These are phyloP conservation scores for Oxygymnocypris stewartii DNA, from an alignment of 2,113 vertebrate genomes.

Conservation along the genomic window DNA sequence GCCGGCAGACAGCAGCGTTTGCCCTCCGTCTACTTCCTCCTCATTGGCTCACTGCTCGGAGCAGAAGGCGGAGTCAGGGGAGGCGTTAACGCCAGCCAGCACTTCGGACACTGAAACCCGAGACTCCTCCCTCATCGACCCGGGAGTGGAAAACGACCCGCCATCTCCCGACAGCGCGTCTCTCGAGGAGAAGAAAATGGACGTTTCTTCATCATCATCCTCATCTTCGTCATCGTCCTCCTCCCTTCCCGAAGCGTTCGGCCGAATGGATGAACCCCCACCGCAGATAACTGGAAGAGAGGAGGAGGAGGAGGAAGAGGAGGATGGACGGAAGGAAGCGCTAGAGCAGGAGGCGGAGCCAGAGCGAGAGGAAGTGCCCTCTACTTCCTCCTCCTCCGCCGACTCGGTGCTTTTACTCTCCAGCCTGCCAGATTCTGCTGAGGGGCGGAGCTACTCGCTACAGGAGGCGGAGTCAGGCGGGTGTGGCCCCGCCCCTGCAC, in stretches of 20 bases:
- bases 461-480: conserved; percentile 81
- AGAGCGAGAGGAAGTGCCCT: conserved; percentile 68
- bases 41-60: conserved; percentile 70
- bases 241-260: conserved; percentile 75
- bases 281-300: conserved; percentile 57
- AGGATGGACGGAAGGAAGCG: conserved; percentile 54
- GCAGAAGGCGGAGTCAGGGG: conserved; percentile 81
- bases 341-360: conserved; percentile 38
- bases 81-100: conserved; percentile 91
- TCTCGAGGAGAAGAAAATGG: conserved; percentile 89
- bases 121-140: conserved; percentile 98
- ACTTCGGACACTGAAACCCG: conserved; percentile 95
- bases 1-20: conserved; percentile 70
- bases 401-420: conserved; percentile 75
- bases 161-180: conserved; percentile 85
- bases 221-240: conserved; percentile 78
- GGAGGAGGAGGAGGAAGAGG: conserved; percentile 29
- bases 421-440: conserved; percentile 77
- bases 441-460: conserved; percentile 79
- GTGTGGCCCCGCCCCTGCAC: conserved; percentile 80
- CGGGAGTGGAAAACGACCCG: conserved; percentile 94
- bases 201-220: conserved; percentile 79
- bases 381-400: conserved; percentile 59
- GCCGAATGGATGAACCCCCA: conserved; percentile 69
- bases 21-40: conserved; percentile 58